These are phyloP conservation scores for Perognathus longimembris DNA, from an alignment of 2,113 vertebrate genomes.

Conservation along the genomic window DNA sequence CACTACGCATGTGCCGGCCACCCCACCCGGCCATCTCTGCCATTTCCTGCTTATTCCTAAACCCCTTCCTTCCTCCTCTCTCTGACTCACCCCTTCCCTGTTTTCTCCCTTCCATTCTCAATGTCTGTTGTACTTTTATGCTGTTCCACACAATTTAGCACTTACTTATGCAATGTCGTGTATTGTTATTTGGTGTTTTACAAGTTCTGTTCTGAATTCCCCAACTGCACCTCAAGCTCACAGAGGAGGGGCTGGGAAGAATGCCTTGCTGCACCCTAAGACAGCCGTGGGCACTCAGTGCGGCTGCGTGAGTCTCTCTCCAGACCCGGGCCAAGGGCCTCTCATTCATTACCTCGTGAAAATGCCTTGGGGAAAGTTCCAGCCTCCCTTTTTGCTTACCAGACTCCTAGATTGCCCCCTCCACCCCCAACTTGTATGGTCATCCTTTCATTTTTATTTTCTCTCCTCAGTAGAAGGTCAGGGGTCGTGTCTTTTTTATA, in stretches of 20 bases:
- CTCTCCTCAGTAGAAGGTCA: not conserved
- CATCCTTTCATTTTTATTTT: not conserved
- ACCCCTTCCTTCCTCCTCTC: not conserved
- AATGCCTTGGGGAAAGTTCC: not conserved
- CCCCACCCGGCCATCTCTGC: no score
- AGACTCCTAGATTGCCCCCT: not conserved
- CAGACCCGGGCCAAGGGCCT: accelerated
- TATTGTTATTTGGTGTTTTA: not conserved
- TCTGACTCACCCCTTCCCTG: not conserved
- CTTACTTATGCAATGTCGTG: not conserved
- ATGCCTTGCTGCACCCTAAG: not conserved
- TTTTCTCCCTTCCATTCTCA: not conserved
- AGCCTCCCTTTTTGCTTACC: not conserved
- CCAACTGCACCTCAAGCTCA: not conserved
- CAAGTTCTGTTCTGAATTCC: not conserved
- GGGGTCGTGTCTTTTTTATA: not conserved
- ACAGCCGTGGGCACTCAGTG: not conserved
- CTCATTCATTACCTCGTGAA: not conserved
- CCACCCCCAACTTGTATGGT: not conserved
- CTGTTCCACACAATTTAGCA: not conserved
- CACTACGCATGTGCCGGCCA: no score
- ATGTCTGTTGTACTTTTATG: not conserved
- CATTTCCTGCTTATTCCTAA: not conserved
- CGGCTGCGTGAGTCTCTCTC: not conserved
- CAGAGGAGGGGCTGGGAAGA: not conserved